Evolutionary conservation across 2,797 vertebrate genomes (phyloP), one percentile per base, ranked within the genome.

Genomic region (Chrysocyon brachyurus): DNA sequence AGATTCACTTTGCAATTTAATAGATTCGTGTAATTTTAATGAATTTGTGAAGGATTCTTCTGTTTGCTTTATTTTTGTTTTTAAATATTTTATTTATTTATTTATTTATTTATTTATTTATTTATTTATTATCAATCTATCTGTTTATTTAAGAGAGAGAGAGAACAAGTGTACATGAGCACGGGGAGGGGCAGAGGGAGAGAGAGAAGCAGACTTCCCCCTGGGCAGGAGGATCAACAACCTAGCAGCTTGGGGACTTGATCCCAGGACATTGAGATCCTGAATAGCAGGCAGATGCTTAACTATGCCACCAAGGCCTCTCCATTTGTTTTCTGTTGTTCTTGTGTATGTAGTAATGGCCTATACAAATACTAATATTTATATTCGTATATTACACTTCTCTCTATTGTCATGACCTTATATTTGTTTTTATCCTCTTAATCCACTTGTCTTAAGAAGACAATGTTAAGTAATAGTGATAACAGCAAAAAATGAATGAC

Each of bases 391-490:
- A 46, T 46, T 64, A 66, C 2, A 26, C 16, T 93, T 24, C 9
- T 64, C 5, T 68, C 16, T 77, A 26, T 14, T 85, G 28, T 14
- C 15, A 75, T 81, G 7, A 83, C 10, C 8, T 86, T 28, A 70
- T 59, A 83, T 15, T 92, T 82, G n/a, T 63, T 86, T 94, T 94
- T 46, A 85, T 84, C 84, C 1, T 94, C 33, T 94, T 77, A 64
- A 84, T 54, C n/a, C 5, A 87, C 28, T 84, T 78, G 9, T 64
- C 61, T 64, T 96, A 82, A 84, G 5, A 68, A 90, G 15, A 73
- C 12, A 40, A 40, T 57, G 4, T 52, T 91, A 85, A 82, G 4
- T 72, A 72, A 49, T 40, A 70, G 2, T 28, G 28, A 28, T 61
- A 31, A 93, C 54, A 75, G 11, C 9, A 88, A 16, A 95, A 86